Conservation (phyloP, 2,113 vertebrate genomes). For the Pimephales promelas region DNA sequence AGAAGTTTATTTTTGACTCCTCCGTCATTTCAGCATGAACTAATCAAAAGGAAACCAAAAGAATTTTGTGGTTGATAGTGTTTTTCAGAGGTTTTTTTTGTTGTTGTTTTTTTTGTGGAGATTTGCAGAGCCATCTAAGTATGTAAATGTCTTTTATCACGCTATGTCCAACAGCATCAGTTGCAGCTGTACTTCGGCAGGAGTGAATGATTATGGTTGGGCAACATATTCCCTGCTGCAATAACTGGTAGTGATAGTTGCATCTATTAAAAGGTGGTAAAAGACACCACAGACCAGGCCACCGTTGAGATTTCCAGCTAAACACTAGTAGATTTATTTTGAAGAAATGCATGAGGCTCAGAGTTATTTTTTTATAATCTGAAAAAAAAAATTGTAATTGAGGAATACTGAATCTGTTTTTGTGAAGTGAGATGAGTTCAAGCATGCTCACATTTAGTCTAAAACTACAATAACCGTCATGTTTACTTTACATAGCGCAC, state of each 20-base stretch:
- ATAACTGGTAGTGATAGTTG: constrained; percentile 54
- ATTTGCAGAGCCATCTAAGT: neutral
- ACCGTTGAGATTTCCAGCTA: constrained; percentile 38
- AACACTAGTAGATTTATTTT: constrained; percentile 5
- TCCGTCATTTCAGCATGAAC: neutral
- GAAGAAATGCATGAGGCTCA: neutral
- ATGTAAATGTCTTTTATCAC: constrained; percentile 42
- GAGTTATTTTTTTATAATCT: too few species aligned
- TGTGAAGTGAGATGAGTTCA: too few species aligned
- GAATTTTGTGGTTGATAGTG: neutral
- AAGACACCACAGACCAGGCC: constrained; percentile 49
- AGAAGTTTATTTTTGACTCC: constrained; percentile 3
- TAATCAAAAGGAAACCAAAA: neutral
- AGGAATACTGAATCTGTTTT: too few species aligned
- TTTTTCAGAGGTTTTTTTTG: neutral
- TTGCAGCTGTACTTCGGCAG: constrained; percentile 39
- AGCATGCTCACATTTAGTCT: too few species aligned
- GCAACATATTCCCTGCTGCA: constrained; percentile 42
- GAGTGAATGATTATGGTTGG: constrained; percentile 47
- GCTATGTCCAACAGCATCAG: constrained; percentile 38
- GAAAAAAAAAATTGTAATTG: too few species aligned
- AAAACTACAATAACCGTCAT: too few species aligned
- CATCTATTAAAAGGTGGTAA: constrained; percentile 62
- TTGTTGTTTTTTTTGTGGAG: neutral
- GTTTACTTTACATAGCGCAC: too few species aligned